Conservation (phyloP, 2,888 invertebrate genomes). For the Diloba caeruleocephala region DNA sequence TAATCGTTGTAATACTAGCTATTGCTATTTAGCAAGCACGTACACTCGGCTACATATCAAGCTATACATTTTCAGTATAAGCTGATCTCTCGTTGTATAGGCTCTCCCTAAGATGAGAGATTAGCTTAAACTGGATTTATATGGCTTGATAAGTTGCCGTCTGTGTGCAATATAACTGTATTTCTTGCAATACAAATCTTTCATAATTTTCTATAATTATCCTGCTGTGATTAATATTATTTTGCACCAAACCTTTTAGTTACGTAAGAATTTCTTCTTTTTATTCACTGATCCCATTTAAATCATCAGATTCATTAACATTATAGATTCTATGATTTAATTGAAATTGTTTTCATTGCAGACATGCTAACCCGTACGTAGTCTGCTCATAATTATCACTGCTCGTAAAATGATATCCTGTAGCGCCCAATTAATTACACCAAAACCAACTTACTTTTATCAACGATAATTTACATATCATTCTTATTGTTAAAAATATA, state of each 20-base stretch:
- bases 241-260: background rate
- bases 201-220: no score
- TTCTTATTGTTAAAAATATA: slow-evolving; percentile 34
- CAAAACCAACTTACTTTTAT: slow-evolving; percentile 42
- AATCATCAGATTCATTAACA: slow-evolving; percentile 17
- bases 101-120: no score
- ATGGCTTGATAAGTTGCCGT: no score
- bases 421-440: slow-evolving; percentile 68
- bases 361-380: slow-evolving; percentile 47
- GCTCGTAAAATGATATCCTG: slow-evolving; percentile 69
- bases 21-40: no score
- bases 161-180: no score
- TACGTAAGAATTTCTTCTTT: slow-evolving; percentile 7
- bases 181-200: background rate
- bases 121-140: no score
- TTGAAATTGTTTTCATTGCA: slow-evolving; percentile 42
- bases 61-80: no score
- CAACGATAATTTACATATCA: background rate
- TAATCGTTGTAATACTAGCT: no score
- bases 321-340: slow-evolving; percentile 33
- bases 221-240: background rate
- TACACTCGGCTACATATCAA: no score
- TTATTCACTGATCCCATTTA: slow-evolving; percentile 18
- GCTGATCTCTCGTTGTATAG: no score
- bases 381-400: slow-evolving; percentile 59